A percentile compares a stretch with the other conserved stretches of the same genome.
phyloP scores from a whole-genome alignment of 2,113 vertebrate genomes.

The Oreochromis tanganicae region DNA sequence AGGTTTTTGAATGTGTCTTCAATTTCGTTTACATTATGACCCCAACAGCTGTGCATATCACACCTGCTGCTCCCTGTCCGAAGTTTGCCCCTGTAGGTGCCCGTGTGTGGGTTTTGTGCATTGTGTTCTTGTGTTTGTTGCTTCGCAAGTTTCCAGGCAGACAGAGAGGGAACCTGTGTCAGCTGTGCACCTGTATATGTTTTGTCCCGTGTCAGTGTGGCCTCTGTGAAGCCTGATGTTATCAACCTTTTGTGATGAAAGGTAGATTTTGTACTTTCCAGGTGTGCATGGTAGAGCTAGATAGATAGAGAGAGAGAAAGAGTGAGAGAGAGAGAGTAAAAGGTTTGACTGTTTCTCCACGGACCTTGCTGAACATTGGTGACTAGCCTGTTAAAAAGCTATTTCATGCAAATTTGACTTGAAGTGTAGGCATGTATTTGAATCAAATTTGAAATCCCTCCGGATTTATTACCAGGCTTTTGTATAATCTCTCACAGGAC shows the following conservation, averaged over 20 bases:
- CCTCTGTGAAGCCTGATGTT: conserved; percentile 44
- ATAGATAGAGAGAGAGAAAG: neutral
- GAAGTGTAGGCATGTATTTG: neutral
- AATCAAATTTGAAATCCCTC: conserved; percentile 17
- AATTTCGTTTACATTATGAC: neutral
- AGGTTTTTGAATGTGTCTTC: neutral
- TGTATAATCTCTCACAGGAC: neutral
- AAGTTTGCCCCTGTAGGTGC: neutral
- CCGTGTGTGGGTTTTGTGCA: neutral
- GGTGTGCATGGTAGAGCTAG: conserved; percentile 17
- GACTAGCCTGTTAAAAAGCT: neutral
- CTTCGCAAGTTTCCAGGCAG: neutral
- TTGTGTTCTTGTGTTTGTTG: neutral
- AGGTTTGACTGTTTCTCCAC: neutral
- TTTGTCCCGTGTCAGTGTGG: conserved; percentile 37
- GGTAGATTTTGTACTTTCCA: conserved; percentile 36
- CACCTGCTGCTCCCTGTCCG: conserved; percentile 20
- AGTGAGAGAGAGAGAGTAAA: neutral
- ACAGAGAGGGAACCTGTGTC: neutral
- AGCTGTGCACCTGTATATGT: conserved; percentile 50
- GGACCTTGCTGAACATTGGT: neutral
- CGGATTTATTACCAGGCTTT: conserved; percentile 8
- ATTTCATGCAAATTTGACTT: conserved; percentile 3
- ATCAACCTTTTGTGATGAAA: conserved; percentile 61
- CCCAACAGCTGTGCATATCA: conserved; percentile 21